Evolutionary conservation across 2,888 invertebrate species (phyloP), one percentile per base, ranked within the genome.

Genomic region (Pristionchus entomophagus): DNA sequence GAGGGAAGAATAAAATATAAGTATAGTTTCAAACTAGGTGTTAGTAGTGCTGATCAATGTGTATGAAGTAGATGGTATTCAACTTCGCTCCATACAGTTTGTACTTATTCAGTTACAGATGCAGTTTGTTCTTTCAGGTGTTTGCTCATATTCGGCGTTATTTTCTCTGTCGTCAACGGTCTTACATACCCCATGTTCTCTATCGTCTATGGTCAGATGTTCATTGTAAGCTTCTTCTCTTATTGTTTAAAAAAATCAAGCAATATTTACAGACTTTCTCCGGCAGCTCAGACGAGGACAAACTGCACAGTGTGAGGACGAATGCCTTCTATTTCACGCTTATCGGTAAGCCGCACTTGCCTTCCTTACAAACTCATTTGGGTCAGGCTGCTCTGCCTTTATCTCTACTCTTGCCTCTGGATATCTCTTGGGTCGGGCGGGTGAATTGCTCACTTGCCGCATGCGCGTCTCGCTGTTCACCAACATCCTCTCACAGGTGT

Each of bases 381-480:
- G 6, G 12, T 8, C 5, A 69, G 69, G 69, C 22, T 35, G n/a
- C 26, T 78, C 78, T 41, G 45, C 78, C 14, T 56, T 51, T n/a
- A 10, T 82, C 32, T 82, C 82, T 29, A 82, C 82, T 53, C n/a
- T 82, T 32, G 49, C 88, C 14, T 89, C 91, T n/a, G 89, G 90
- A 38, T 87, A 82, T 10, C 84, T 91, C 8, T 88, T 91, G 26
- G 90, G 89, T 41, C 87, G 88, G 49, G 89, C 90, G 41, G 91
- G 91, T 38, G 91, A 91, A 82, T 89, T 87, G 22, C 88, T 91
- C 87, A 89, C 89, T n/a, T 86, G 88, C 2, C 69, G 91, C 17
- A 86, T 91, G 41, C 91, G 95, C 65, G 88, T 94, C 12, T 87
- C 92, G 80, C 93, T 94, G 5, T 94, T 94, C 87, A 88, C 88